phyloP scores from a whole-genome alignment of 1,140 invertebrate species.

The Drosophila lacertosa region DNA sequence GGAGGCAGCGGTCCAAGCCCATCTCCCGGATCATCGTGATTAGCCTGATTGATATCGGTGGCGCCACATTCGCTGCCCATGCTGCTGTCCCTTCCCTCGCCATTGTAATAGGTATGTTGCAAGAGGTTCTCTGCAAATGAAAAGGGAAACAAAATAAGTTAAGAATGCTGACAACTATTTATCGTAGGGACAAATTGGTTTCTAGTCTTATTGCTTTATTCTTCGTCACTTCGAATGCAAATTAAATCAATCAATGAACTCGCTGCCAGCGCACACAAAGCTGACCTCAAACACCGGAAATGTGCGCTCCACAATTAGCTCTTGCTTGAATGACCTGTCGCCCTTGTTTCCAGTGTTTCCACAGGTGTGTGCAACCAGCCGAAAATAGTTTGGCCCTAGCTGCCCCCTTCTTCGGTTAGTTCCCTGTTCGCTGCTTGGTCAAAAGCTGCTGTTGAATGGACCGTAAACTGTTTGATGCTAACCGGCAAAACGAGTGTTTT shows the following conservation, averaged over 20 bases:
- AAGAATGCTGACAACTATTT: not conserved
- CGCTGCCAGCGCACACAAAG: not conserved
- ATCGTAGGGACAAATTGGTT: no score
- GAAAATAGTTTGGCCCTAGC: conserved; percentile 60
- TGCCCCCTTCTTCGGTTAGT: conserved; percentile 8
- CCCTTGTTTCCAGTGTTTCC: not conserved
- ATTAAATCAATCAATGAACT: conserved; percentile 51
- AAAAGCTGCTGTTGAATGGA: conserved; percentile 58
- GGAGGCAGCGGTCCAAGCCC: conserved; percentile 94
- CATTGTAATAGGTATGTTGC: conserved; percentile 68
- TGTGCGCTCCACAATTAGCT: conserved; percentile 22
- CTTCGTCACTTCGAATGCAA: not conserved
- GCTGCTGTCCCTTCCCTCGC: conserved; percentile 64
- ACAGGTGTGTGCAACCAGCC: conserved; percentile 64
- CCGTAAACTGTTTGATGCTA: conserved; percentile 55
- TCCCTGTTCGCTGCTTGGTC: conserved; percentile 2
- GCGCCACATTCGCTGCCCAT: conserved; percentile 64
- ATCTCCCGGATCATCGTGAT: conserved; percentile 81
- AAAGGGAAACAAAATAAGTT: not conserved
- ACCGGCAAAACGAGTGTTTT: conserved; percentile 44
- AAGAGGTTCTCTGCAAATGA: conserved; percentile 64
- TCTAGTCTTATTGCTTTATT: conserved; percentile 3
- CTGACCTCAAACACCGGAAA: conserved; percentile 45
- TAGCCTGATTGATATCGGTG: conserved; percentile 37
- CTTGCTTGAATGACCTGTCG: conserved; percentile 40